phyloP scores from a whole-genome alignment of 2,113 vertebrate genomes.

The Cinclus mexicanus region DNA sequence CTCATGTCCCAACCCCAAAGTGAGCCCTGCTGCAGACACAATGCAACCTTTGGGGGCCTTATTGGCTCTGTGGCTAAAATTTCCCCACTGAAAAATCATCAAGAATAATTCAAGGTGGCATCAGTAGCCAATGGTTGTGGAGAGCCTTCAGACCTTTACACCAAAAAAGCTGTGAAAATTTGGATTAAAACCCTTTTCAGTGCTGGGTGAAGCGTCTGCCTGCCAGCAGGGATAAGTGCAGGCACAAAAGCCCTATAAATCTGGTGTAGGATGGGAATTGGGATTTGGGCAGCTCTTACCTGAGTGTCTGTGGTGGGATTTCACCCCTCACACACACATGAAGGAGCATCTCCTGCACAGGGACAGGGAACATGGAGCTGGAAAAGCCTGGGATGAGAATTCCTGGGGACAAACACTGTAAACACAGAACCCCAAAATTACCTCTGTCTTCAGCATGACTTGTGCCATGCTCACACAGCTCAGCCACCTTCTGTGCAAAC shows the following conservation, averaged over 20 bases:
- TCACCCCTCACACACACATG: background rate
- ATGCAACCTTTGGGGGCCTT: background rate
- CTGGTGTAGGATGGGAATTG: background rate
- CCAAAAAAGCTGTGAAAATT: background rate
- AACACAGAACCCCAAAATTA: background rate
- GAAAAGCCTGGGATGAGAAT: background rate
- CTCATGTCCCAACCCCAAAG: background rate
- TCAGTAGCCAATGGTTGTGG: background rate
- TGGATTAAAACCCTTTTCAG: background rate
- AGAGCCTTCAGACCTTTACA: background rate
- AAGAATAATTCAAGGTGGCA: background rate
- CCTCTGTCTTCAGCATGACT: background rate
- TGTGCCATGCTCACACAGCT: background rate
- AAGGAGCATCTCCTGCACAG: background rate
- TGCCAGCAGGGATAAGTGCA: background rate
- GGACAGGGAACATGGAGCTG: background rate
- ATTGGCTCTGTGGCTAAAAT: background rate
- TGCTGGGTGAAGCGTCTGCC: too few species aligned
- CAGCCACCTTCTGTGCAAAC: background rate
- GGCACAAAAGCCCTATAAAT: background rate
- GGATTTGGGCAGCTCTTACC: background rate
- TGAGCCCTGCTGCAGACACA: background rate
- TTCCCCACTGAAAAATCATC: background rate
- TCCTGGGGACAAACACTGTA: background rate
- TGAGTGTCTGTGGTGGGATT: background rate